Percentiles rank a stretch among this genome's conserved stretches.
These are phyloP conservation scores for Polypedilum vanderplanki DNA, from an alignment of 1,140 invertebrate species.

Conservation along the genomic window DNA sequence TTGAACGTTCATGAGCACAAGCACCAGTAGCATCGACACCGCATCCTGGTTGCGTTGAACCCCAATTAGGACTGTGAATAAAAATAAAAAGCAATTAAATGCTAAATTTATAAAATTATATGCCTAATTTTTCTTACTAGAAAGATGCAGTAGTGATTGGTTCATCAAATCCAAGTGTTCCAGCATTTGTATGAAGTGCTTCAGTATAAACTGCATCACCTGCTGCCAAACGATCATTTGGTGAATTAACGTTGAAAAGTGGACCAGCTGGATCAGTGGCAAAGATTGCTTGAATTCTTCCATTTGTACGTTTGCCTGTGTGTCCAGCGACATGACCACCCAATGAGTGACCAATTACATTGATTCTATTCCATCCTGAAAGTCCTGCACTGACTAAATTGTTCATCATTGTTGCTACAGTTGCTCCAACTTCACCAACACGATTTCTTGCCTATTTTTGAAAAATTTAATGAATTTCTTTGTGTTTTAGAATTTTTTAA, in stretches of 20 bases:
- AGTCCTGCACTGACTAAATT: background rate
- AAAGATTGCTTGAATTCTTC: constrained; percentile 32
- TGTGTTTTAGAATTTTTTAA: no score
- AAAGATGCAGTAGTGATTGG: constrained; percentile 51
- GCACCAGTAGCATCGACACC: background rate
- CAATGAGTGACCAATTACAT: constrained; percentile 33
- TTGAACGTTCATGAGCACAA: background rate
- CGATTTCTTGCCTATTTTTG: background rate
- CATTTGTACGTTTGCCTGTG: background rate
- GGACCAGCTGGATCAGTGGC: constrained; percentile 44
- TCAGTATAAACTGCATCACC: constrained; percentile 58
- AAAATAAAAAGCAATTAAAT: no score
- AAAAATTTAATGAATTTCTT: no score
- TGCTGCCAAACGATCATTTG: constrained; percentile 46
- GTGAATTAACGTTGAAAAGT: constrained; percentile 40
- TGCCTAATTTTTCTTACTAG: no score
- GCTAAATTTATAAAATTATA: no score
- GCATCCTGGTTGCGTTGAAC: constrained; percentile 30
- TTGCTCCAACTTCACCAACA: background rate
- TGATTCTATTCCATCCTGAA: background rate
- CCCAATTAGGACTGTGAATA: constrained; percentile 46
- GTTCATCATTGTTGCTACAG: background rate
- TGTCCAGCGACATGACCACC: constrained; percentile 48
- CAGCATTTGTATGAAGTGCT: constrained; percentile 61
- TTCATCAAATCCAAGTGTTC: constrained; percentile 46